These are phyloP conservation scores for Pheosia tremula DNA, from an alignment of 2,888 invertebrate genomes.

Conservation along the genomic window DNA sequence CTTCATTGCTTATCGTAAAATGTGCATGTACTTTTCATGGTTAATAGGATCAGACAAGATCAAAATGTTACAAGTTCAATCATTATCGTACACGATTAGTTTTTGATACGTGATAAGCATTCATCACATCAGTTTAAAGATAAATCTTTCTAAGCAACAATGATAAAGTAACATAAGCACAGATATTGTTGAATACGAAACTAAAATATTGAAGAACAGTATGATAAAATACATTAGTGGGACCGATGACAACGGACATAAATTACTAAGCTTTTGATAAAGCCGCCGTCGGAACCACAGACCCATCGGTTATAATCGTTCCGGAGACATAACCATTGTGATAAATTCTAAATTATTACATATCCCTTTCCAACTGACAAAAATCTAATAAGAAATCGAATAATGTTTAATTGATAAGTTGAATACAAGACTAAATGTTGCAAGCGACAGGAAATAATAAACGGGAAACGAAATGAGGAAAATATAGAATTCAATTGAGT, in stretches of 20 bases:
- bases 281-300: constrained; percentile 52
- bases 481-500: constrained; percentile 67
- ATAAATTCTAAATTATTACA: constrained; percentile 32
- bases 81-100: constrained; percentile 18
- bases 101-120: constrained; percentile 17
- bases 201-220: constrained; percentile 38
- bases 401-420: neutral
- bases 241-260: constrained; percentile 60
- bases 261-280: constrained; percentile 70
- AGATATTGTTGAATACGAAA: constrained; percentile 24
- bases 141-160: constrained; percentile 26
- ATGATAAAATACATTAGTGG: constrained; percentile 61
- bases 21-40: constrained; percentile 7
- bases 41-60: constrained; percentile 14
- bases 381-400: constrained; percentile 21
- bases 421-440: constrained; percentile 20
- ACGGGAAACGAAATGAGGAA: constrained; percentile 58
- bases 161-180: constrained; percentile 26
- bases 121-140: constrained; percentile 18
- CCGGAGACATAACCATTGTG: constrained; percentile 54
- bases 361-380: constrained; percentile 27
- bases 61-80: constrained; percentile 16
- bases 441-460: constrained; percentile 39
- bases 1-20: neutral
- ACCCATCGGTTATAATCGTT: constrained; percentile 58